Conservation (phyloP, 2,797 vertebrate genomes). For the Erethizon dorsatum region DNA sequence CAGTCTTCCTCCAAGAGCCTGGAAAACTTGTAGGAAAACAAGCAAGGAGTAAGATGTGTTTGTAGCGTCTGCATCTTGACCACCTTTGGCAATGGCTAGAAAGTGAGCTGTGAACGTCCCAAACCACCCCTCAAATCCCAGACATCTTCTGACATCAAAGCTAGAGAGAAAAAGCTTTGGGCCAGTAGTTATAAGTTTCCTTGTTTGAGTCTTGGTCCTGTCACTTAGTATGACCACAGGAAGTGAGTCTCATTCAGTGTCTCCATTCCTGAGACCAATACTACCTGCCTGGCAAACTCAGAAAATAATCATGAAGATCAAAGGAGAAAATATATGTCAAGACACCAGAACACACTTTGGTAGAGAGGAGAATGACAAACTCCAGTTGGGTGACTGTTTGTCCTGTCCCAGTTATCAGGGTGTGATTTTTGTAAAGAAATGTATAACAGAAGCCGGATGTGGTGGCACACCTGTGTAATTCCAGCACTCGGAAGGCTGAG, state of each 20-base stretch:
- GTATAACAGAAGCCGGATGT: not conserved
- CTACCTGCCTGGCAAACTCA: not conserved
- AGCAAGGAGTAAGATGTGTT: not conserved
- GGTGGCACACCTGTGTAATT: too few species aligned
- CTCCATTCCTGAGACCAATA: not conserved
- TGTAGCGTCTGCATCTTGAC: not conserved
- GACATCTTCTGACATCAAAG: not conserved
- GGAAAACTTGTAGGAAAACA: not conserved
- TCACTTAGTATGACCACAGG: not conserved
- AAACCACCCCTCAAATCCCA: not conserved
- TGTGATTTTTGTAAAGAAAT: not conserved
- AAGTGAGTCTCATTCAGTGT: slow-evolving; percentile 29
- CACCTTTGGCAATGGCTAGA: not conserved
- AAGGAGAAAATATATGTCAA: not conserved
- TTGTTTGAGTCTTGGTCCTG: not conserved
- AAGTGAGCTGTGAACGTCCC: not conserved
- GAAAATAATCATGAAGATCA: not conserved
- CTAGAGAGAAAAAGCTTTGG: not conserved
- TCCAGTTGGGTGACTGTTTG: not conserved
- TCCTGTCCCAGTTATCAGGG: not conserved
- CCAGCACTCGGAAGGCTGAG: too few species aligned
- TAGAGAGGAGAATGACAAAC: not conserved
- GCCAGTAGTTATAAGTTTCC: not conserved
- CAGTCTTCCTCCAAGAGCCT: not conserved
- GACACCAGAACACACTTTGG: not conserved